A percentile compares a stretch with the other conserved stretches of the same genome.
Evolutionary conservation across 2,797 vertebrate species (phyloP).

Genomic region (Gymnoscopelus braueri): DNA sequence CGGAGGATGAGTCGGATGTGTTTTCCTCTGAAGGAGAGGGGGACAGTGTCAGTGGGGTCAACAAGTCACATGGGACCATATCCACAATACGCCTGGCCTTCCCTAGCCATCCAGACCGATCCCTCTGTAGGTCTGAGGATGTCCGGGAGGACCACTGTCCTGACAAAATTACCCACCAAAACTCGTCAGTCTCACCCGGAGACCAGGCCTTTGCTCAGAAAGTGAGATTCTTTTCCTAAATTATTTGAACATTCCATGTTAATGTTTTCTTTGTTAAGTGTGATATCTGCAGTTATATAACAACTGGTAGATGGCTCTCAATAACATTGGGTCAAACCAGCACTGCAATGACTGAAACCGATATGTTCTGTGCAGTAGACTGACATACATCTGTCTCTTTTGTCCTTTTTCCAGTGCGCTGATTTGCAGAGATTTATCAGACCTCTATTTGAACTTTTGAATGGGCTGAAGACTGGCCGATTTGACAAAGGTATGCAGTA

Average conservation of each 20-base stretch:
- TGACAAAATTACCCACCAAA: constrained; percentile 2
- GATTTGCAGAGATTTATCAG: constrained; percentile 86
- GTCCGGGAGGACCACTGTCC: constrained; percentile 20
- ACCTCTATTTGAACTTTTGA: constrained; percentile 85
- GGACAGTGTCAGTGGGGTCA: constrained; percentile 40
- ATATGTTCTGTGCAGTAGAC: background rate
- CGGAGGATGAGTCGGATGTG: constrained; percentile 75
- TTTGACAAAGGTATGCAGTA: constrained; percentile 85
- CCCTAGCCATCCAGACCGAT: constrained; percentile 33
- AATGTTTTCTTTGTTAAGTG: background rate
- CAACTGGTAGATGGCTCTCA: background rate
- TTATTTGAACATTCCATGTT: background rate
- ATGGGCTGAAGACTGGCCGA: constrained; percentile 86
- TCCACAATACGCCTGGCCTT: constrained; percentile 35
- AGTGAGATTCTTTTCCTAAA: constrained; percentile 66
- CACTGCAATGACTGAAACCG: background rate
- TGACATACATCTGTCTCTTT: constrained; percentile 6
- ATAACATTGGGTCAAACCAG: background rate
- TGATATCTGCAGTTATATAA: background rate
- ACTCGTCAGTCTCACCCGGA: constrained; percentile 64
- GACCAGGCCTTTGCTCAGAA: constrained; percentile 89
- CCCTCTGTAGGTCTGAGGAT: constrained; percentile 8
- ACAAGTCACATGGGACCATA: constrained; percentile 13
- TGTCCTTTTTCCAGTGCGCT: constrained; percentile 77
- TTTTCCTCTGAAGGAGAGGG: constrained; percentile 73